phyloP scores from a whole-genome alignment of 1,140 invertebrate genomes.

The Bombyx mandarina region DNA sequence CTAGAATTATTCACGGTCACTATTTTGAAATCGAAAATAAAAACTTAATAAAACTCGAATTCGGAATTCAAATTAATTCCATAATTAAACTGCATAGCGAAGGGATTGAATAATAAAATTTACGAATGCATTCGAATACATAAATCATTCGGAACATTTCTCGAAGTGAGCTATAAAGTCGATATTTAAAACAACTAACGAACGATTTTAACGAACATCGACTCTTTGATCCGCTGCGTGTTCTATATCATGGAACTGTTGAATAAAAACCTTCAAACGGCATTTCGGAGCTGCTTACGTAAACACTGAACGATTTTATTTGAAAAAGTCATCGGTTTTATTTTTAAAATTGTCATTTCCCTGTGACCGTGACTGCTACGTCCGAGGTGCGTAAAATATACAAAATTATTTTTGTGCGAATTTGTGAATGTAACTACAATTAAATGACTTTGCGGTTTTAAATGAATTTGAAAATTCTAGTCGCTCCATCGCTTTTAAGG shows the following conservation, averaged over 20 bases:
- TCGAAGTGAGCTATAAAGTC: conserved; percentile 1
- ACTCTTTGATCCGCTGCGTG: conserved; percentile 4
- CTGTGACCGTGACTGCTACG: conserved; percentile 7
- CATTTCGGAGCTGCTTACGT: not conserved
- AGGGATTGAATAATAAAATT: not conserved
- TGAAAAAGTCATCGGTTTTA: conserved; percentile 3
- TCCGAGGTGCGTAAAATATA: not conserved
- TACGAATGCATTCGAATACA: not conserved
- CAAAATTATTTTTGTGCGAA: not conserved
- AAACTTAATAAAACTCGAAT: too few relatives aligned
- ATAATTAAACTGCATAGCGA: not conserved
- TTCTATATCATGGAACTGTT: not conserved
- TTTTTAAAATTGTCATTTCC: conserved; percentile 9
- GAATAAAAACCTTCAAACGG: conserved; percentile 2
- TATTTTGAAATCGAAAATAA: too few relatives aligned
- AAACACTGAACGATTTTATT: conserved; percentile 6
- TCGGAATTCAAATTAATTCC: too few relatives aligned
- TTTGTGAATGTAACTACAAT: not conserved
- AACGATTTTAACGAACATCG: conserved; percentile 4
- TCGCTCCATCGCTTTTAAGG: not conserved
- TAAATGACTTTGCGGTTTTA: not conserved
- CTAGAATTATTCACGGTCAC: too few relatives aligned
- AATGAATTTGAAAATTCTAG: not conserved
- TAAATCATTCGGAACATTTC: conserved; percentile 3
- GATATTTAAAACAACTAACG: not conserved